Percentiles rank a stretch among this genome's conserved stretches.
These are phyloP conservation scores for Trichopria drosophilae DNA, from an alignment of 2,888 invertebrate species.

Conservation along the genomic window DNA sequence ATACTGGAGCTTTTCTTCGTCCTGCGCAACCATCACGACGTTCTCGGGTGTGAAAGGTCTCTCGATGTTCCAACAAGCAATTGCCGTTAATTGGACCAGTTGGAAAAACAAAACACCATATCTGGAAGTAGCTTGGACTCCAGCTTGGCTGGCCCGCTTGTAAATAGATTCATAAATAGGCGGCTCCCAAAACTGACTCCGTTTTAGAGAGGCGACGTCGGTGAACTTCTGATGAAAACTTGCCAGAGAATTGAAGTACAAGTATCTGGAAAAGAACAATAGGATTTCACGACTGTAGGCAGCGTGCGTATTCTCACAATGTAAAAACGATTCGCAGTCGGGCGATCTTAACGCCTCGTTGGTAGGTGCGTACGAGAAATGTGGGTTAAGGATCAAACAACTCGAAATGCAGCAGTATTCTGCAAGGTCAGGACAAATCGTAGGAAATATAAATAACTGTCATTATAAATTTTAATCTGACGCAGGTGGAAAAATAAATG, in stretches of 20 bases:
- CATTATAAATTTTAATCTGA: too few relatives aligned
- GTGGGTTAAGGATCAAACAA: too few relatives aligned
- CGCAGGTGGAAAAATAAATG: too few relatives aligned
- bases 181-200: conserved; percentile 46
- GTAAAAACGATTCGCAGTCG: too few relatives aligned
- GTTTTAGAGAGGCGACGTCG: conserved; percentile 46
- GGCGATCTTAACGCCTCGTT: too few relatives aligned
- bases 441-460: too few relatives aligned
- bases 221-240: conserved; percentile 53
- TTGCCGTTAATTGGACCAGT: conserved; percentile 53
- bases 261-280: conserved; percentile 51
- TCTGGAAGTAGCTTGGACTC: conserved; percentile 54
- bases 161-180: conserved; percentile 49
- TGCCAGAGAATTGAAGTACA: conserved; percentile 56
- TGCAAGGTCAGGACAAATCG: too few relatives aligned
- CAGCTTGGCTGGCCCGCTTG: conserved; percentile 54
- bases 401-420: too few relatives aligned
- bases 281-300: too few relatives aligned
- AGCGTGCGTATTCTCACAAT: too few relatives aligned
- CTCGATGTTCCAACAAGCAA: conserved; percentile 58
- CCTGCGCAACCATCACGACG: conserved; percentile 49
- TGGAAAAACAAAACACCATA: conserved; percentile 57
- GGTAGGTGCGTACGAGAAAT: too few relatives aligned
- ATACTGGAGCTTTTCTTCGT: conserved; percentile 51
- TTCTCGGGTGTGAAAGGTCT: conserved; percentile 52